Evolutionary conservation across 1,140 invertebrate species (phyloP), one percentile per base, ranked within the genome.

Genomic region (Aphelenchoides besseyi): DNA sequence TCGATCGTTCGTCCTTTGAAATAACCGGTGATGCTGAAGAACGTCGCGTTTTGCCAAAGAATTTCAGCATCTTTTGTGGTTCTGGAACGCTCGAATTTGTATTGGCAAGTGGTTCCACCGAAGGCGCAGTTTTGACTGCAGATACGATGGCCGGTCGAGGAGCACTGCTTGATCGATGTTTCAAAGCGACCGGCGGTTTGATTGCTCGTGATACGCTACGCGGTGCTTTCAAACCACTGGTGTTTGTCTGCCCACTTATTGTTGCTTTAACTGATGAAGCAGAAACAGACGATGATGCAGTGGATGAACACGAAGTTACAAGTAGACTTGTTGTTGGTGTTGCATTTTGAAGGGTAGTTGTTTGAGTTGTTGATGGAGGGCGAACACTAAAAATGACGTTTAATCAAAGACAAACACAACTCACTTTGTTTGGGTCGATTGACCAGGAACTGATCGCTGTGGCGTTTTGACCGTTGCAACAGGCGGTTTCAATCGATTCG

Each of bases 401-500:
- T 16, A 12, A 48, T 48, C 41, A 23, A 48, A 16, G 12, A 48
- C 23, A 59, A 59, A 33, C 26, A 59, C 26, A 59, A 59, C 55
- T 8, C 5, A 59, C 55, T 18, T 59, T 23, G 41, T 48, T 48
- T 48, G 41, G 5, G 5, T 5, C 5, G n/a, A n/a, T n/a, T n/a
- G n/a, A n/a, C n/a, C n/a, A n/a, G 55, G 55, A 33, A 23, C 23
- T 33, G 55, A 12, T 18, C 55, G 55, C 23, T 59, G 55, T 12
- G 23, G 55, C 55, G 5, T 28, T 59, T 5, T 59, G 55, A 12
- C 55, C 18, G 55, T 29, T 8, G 55, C 18, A 12, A 48, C 41
- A 8, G 55, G 55, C 55, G 55, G 55, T 33, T 59, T 59, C 55
- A 59, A 59, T 8, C 55, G 55, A 28, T 28, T 59, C 23, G 41